A percentile compares a stretch with the other conserved stretches of the same genome.
Evolutionary conservation across 2,797 vertebrate genomes (phyloP).

Genomic region (Cynopterus sphinx): DNA sequence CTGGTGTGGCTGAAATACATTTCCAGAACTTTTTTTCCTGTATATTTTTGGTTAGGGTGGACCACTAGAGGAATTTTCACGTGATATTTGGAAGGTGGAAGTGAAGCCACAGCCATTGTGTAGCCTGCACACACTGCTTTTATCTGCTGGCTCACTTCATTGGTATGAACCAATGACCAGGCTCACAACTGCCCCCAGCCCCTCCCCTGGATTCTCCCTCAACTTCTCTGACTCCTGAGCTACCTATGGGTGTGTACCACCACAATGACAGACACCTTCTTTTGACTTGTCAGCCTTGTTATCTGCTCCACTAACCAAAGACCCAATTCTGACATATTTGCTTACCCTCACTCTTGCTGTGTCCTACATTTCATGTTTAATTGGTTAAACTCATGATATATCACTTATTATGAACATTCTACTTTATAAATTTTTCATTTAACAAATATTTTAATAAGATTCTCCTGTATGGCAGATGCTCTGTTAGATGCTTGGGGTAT

Average conservation of each 20-base stretch:
- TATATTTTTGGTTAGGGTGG: background rate
- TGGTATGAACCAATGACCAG: background rate
- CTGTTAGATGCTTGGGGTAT: background rate
- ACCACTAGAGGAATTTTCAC: background rate
- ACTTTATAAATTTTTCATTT: background rate
- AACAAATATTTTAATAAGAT: background rate
- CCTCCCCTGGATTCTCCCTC: background rate
- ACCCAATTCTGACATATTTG: background rate
- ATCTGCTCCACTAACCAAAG: background rate
- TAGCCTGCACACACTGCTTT: background rate
- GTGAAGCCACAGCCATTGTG: background rate
- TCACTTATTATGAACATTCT: background rate
- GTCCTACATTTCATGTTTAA: background rate
- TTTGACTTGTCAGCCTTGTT: background rate
- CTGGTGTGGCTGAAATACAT: background rate
- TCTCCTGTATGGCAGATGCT: background rate
- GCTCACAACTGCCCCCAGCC: too few species aligned
- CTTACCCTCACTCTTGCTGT: too few species aligned
- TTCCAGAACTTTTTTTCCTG: background rate
- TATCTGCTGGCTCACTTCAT: accelerated
- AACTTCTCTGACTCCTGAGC: background rate
- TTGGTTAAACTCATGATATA: background rate
- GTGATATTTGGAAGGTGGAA: background rate
- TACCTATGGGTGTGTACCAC: background rate
- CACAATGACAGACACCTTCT: background rate